Percentiles rank a stretch among this genome's conserved stretches.
Evolutionary conservation across 2,113 vertebrate genomes (phyloP).

Genomic region (Noctilio leporinus): DNA sequence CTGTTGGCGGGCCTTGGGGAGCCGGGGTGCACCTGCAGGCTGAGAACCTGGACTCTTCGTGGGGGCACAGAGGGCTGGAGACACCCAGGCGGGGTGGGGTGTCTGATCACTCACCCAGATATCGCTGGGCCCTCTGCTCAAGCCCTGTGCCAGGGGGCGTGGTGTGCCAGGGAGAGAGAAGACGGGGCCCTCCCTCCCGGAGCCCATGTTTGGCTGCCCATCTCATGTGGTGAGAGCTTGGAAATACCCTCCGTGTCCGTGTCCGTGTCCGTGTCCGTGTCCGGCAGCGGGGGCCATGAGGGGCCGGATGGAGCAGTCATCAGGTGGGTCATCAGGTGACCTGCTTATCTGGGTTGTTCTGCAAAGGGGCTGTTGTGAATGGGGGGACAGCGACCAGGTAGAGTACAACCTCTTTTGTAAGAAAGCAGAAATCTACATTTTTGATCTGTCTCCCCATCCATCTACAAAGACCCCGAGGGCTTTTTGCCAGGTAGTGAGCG

Average conservation of each 20-base stretch:
- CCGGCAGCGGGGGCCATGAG: not conserved
- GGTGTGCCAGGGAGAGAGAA: not conserved
- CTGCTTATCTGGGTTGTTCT: rapidly evolving
- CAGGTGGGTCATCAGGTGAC: not conserved
- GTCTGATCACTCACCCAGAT: not conserved
- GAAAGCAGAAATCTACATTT: not conserved
- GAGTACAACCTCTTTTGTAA: not conserved
- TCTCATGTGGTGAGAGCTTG: not conserved
- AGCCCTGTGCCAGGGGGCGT: not conserved
- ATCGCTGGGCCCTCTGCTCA: not conserved
- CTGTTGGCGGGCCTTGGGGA: not conserved
- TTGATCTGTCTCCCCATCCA: not conserved
- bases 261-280: too few species aligned
- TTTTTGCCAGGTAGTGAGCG: not conserved
- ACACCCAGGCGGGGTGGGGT: rapidly evolving
- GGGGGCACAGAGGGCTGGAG: not conserved
- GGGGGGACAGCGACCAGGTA: not conserved
- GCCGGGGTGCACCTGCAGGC: not conserved
- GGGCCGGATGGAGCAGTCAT: not conserved
- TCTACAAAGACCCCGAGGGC: not conserved
- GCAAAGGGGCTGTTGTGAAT: not conserved
- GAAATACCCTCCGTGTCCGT: not conserved
- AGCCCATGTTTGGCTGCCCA: too few species aligned
- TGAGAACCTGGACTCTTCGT: not conserved
- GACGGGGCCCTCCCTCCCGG: not conserved